Base-by-base conservation (phyloP, 2,888 invertebrate genomes). In the Antheraea assamensis region DNA sequence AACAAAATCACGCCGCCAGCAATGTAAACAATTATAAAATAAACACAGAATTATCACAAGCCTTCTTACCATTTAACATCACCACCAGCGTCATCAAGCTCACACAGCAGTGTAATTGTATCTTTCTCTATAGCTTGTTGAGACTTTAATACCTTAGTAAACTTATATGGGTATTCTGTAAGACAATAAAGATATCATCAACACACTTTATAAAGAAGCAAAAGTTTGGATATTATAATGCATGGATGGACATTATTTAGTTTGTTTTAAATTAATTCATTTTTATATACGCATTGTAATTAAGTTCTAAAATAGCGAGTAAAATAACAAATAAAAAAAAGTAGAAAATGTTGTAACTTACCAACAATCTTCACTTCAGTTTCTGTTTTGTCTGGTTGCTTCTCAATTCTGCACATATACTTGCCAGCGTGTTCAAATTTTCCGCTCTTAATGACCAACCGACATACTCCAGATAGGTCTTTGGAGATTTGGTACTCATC, bases 21-120 rank as follows among this genome's bases (percentile, higher is more conserved):
- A 30, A 64, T 15, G 19, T 2, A n/a, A 10, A 64, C 15, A n/a
- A n/a, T n/a, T n/a, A 17, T 64, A 64, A 3, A 64, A 2, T 17
- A 3, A 49, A 49, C 19, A 49, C 19, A 49, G 19, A 49, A 49
- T 49, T 49, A 19, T 19, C 5, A 58, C 24, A 58, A 42, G 21
- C 21, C 5, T n/a, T 70, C 81, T 85, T 85, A 95, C 99, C 99
- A 99, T 92, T 97, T 96, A 0, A 99, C 99, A 77, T 98, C 98
- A 78, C 99, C 99, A 81, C 97, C 97, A 70, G 97, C 98, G 90
- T 99, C 99, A 85, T 99, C 99, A 76, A 99, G 96, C 91, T 99
- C 99, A 89, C 99, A 99, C 75, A 98, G 96, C 76, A 99, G 95
- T 0, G 98, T 98, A 42, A 99, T 97, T 27, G 98, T 98, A 81